phyloP scores from a whole-genome alignment of 2,797 vertebrate genomes.

The Lutra lutra region DNA sequence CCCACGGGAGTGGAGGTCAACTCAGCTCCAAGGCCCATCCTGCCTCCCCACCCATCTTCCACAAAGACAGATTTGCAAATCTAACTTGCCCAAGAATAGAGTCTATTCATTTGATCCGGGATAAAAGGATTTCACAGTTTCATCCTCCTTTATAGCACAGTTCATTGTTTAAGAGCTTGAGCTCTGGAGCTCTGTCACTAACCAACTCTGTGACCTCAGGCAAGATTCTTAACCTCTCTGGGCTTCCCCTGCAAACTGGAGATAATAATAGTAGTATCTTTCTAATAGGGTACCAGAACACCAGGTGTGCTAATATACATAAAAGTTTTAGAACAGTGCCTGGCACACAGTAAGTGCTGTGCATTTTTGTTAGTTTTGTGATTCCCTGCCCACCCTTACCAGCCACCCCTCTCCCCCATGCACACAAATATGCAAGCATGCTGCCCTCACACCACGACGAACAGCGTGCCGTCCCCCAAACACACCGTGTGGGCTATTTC shows the following conservation, averaged over 20 bases:
- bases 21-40: neutral
- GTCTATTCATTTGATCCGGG: neutral
- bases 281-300: neutral
- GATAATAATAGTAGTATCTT: neutral
- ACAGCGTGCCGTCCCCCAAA: neutral
- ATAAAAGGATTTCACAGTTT: neutral
- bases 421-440: neutral
- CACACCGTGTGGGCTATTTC: accelerated
- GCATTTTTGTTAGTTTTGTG: neutral
- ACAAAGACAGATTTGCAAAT: neutral
- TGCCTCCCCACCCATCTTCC: neutral
- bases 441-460: accelerated
- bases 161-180: neutral
- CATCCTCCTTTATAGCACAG: neutral
- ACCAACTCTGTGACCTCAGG: neutral
- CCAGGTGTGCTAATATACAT: neutral
- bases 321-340: neutral
- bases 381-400: neutral
- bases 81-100: neutral
- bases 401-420: neutral
- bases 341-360: no score
- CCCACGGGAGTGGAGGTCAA: accelerated
- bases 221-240: neutral
- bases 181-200: neutral
- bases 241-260: neutral